Conservation (phyloP, 2,888 invertebrate genomes). For the Drosophila antonietae region DNA sequence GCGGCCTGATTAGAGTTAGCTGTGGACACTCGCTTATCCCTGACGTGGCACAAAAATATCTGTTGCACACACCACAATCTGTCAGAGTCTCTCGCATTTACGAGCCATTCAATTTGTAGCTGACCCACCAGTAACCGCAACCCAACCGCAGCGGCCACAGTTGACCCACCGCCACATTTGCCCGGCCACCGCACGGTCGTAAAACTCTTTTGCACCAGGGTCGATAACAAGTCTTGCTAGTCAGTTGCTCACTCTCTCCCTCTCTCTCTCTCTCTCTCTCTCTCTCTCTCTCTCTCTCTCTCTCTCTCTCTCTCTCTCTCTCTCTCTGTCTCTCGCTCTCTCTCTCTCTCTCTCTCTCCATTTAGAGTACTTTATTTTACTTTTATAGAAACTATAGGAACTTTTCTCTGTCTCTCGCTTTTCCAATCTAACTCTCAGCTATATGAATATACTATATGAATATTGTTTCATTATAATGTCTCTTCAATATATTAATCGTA, state of each 20-base stretch:
- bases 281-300: too few relatives aligned
- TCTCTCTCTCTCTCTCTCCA: too few relatives aligned
- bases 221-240: not conserved
- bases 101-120: conserved; percentile 47
- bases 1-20: conserved; percentile 25
- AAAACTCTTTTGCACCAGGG: conserved; percentile 9
- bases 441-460: too few relatives aligned
- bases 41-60: conserved; percentile 58
- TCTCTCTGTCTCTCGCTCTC: too few relatives aligned
- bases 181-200: conserved; percentile 1
- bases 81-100: conserved; percentile 44
- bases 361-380: not conserved
- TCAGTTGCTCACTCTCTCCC: not conserved
- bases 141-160: conserved; percentile 1
- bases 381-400: too few relatives aligned
- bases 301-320: too few relatives aligned
- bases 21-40: conserved; percentile 54
- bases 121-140: conserved; percentile 27
- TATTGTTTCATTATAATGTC: too few relatives aligned
- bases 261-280: too few relatives aligned
- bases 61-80: conserved; percentile 39
- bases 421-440: too few relatives aligned
- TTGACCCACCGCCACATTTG: conserved; percentile 1
- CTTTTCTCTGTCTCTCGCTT: too few relatives aligned
- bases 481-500: too few relatives aligned